Percentiles rank a stretch among this genome's conserved stretches.
phyloP scores from a whole-genome alignment of 2,797 vertebrate genomes.

The Mormyrops boulengeri region DNA sequence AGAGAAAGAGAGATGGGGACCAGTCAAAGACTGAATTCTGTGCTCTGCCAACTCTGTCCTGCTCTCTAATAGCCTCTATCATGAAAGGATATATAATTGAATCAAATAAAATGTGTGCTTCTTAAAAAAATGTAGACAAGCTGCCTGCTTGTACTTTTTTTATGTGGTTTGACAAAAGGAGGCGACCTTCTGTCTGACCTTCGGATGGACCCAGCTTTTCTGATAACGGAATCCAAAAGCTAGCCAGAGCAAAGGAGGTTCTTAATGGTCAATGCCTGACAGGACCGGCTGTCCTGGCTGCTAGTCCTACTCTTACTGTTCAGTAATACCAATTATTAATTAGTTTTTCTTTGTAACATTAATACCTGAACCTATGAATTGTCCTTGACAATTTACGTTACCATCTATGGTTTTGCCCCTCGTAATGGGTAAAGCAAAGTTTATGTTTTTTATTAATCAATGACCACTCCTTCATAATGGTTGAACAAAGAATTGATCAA shows the following conservation, averaged over 20 bases:
- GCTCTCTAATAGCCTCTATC: background rate
- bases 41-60: background rate
- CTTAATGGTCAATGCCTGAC: background rate
- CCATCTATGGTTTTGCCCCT: background rate
- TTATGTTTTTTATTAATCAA: background rate
- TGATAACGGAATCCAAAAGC: background rate
- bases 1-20: background rate
- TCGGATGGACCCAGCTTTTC: background rate
- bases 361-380: background rate
- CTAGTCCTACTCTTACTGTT: background rate
- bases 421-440: background rate
- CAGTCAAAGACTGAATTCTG: background rate
- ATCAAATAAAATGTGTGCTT: conserved; percentile 10
- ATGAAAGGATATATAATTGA: background rate
- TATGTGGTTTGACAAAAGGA: background rate
- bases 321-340: background rate
- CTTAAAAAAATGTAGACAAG: conserved; percentile 6
- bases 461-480: background rate
- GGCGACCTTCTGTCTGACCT: background rate
- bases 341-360: background rate
- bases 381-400: background rate
- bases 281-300: background rate
- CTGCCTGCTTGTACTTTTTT: background rate
- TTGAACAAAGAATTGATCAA: background rate
- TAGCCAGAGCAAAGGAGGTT: background rate